phyloP scores from a whole-genome alignment of 2,888 invertebrate species.

The Volucella zonaria region DNA sequence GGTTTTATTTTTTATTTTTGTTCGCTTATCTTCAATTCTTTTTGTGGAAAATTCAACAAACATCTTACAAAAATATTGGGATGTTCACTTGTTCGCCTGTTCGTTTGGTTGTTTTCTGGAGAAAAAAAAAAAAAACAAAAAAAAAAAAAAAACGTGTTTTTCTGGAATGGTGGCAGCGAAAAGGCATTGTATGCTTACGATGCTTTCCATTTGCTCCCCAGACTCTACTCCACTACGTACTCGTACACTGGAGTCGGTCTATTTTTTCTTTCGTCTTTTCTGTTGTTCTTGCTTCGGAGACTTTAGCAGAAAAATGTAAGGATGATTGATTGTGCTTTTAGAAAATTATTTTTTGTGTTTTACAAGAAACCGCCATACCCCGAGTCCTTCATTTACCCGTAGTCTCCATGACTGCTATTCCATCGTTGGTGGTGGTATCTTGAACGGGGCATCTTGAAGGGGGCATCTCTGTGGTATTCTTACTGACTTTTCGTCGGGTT shows the following conservation, averaged over 20 bases:
- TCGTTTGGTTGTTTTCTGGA: too few species aligned
- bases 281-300: constrained; percentile 35
- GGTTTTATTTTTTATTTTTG: constrained; percentile 11
- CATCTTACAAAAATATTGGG: constrained; percentile 62
- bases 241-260: constrained; percentile 1
- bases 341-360: constrained; percentile 66
- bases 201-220: background rate
- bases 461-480: background rate
- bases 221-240: background rate
- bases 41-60: constrained; percentile 58
- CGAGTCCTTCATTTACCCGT: too few species aligned
- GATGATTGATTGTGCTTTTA: constrained; percentile 73
- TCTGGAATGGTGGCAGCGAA: constrained; percentile 25
- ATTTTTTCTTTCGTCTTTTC: constrained; percentile 10
- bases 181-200: constrained; percentile 38
- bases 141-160: constrained; percentile 42
- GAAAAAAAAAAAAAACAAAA: constrained; percentile 19
- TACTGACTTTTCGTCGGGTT: constrained; percentile 9
- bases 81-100: constrained; percentile 36
- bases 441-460: background rate
- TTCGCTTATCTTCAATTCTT: background rate
- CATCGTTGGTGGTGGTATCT: background rate
- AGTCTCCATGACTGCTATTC: too few species aligned
- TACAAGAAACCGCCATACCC: constrained; percentile 33
- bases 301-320: constrained; percentile 45